Conservation (phyloP, 2,888 invertebrate genomes). For the Helobdella robusta region DNA sequence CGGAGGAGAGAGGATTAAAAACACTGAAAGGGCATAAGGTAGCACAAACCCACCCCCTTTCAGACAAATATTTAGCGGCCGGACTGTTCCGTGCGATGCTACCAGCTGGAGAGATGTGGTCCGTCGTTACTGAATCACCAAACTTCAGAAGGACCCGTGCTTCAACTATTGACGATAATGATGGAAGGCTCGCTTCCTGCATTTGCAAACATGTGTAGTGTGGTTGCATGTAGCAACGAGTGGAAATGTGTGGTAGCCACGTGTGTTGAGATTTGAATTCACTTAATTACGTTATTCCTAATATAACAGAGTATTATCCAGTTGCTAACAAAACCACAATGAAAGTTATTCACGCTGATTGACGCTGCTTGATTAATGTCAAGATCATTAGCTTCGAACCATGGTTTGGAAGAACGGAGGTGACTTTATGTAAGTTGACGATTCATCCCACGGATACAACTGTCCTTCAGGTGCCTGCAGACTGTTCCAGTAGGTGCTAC, state of each 20-base stretch:
- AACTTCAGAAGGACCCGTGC: conserved; percentile 76
- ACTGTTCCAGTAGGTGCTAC: conserved; percentile 75
- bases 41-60: conserved; percentile 62
- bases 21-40: too few relatives aligned
- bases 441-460: conserved; percentile 79
- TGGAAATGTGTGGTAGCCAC: too few relatives aligned
- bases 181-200: conserved; percentile 13
- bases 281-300: too few relatives aligned
- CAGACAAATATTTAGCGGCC: conserved; percentile 67
- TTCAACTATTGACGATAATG: conserved; percentile 57
- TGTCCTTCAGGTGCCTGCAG: conserved; percentile 66
- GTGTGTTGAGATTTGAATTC: too few relatives aligned
- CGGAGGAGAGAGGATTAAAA: too few relatives aligned
- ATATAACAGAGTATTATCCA: too few relatives aligned
- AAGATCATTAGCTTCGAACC: conserved; percentile 50
- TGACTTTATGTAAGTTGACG: conserved; percentile 86
- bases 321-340: not conserved
- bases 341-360: not conserved
- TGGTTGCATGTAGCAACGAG: too few relatives aligned
- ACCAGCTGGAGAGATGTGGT: conserved; percentile 96
- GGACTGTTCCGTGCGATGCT: conserved; percentile 89
- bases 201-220: too few relatives aligned
- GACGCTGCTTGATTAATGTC: not conserved
- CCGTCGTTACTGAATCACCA: conserved; percentile 87
- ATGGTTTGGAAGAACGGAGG: conserved; percentile 90